These are phyloP conservation scores for Formica aserva DNA, from an alignment of 2,888 invertebrate genomes.

Conservation along the genomic window DNA sequence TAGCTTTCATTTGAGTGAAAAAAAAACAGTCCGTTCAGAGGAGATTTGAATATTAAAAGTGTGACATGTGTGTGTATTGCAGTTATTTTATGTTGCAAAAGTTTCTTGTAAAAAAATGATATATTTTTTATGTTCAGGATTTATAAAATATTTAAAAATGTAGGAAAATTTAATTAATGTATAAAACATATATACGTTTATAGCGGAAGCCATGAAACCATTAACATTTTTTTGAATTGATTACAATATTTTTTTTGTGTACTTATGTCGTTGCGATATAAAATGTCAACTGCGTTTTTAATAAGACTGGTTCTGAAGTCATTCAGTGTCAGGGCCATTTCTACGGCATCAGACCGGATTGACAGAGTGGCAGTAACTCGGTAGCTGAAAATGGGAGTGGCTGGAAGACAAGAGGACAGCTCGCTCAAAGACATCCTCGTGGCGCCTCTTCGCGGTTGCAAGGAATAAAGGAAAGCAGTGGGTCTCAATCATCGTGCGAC, in stretches of 20 bases:
- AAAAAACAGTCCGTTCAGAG: constrained; percentile 1
- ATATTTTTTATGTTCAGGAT: background rate
- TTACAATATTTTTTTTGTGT: background rate
- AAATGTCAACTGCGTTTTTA: constrained; percentile 41
- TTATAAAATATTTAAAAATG: background rate
- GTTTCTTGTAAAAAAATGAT: background rate
- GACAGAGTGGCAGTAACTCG: constrained; percentile 77
- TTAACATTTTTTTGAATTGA: background rate
- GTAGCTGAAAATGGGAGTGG: constrained; percentile 82
- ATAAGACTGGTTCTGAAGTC: constrained; percentile 63
- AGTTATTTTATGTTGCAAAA: background rate
- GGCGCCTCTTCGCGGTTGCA: constrained; percentile 73
- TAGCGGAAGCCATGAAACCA: background rate
- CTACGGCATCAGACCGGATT: constrained; percentile 68
- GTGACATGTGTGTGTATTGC: background rate
- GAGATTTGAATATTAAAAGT: background rate
- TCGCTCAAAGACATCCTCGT: constrained; percentile 78
- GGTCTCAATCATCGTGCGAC: constrained; percentile 66
- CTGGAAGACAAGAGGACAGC: constrained; percentile 79
- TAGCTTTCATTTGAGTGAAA: constrained; percentile 25
- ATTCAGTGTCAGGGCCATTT: constrained; percentile 64
- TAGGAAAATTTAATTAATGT: background rate
- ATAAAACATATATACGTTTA: background rate
- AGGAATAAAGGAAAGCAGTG: constrained; percentile 65
- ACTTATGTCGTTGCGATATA: constrained; percentile 8